These are phyloP conservation scores for Achlya flavicornis DNA, from an alignment of 2,888 invertebrate species.

Conservation along the genomic window DNA sequence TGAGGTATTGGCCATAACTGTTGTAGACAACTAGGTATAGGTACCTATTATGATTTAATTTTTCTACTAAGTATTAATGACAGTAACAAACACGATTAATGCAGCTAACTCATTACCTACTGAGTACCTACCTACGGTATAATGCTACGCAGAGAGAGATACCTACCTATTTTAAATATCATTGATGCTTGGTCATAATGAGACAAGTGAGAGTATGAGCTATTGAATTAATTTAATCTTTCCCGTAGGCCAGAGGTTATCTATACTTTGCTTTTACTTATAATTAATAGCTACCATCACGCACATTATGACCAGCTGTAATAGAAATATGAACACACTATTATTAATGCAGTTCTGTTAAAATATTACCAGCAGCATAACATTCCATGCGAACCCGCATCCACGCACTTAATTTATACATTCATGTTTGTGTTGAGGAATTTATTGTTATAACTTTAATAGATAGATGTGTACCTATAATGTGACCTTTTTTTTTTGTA, in stretches of 20 bases:
- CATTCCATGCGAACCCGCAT: background rate
- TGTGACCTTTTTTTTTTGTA: slow-evolving; percentile 14
- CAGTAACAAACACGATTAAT: no score
- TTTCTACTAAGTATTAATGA: no score
- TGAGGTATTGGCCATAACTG: no score
- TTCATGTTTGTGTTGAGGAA: background rate
- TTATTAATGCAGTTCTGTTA: background rate
- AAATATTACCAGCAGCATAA: background rate
- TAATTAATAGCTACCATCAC: background rate
- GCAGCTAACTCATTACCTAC: background rate
- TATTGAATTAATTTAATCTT: background rate
- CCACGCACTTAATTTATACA: background rate
- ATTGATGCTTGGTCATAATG: no score
- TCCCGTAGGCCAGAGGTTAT: background rate
- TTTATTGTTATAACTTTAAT: background rate
- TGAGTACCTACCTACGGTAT: background rate
- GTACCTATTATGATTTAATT: no score
- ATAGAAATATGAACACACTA: background rate
- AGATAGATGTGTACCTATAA: no score
- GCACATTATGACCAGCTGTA: background rate
- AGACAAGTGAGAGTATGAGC: background rate
- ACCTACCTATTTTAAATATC: no score
- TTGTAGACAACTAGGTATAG: no score
- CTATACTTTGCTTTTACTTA: background rate
- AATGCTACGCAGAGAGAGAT: background rate